phyloP scores from a whole-genome alignment of 2,113 vertebrate species.

The Turnix velox region DNA sequence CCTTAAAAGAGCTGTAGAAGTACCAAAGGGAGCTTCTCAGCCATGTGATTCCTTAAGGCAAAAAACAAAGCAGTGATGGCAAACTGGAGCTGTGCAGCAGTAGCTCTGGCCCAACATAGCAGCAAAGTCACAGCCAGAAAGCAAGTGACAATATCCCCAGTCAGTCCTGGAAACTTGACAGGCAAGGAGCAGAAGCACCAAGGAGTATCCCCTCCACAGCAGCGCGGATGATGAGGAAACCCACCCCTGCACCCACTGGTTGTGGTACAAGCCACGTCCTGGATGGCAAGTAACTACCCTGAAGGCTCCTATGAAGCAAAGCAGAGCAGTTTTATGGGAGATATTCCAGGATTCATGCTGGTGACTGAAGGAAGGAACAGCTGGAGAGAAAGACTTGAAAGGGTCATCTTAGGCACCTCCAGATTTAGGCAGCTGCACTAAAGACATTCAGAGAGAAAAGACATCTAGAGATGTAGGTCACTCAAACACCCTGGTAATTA shows the following conservation, averaged over 20 bases:
- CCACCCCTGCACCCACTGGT: accelerated
- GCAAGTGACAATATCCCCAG: neutral
- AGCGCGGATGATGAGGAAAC: accelerated
- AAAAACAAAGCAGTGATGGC: neutral
- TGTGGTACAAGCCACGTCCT: neutral
- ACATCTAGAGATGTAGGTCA: neutral
- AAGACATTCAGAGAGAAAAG: neutral
- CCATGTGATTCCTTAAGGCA: neutral
- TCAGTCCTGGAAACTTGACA: neutral
- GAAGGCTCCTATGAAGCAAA: neutral
- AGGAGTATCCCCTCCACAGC: neutral
- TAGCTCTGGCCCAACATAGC: neutral
- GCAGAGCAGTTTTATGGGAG: neutral
- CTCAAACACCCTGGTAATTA: neutral
- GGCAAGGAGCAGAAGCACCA: neutral
- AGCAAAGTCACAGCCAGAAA: neutral
- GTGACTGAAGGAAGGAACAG: neutral
- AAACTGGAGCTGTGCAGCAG: neutral
- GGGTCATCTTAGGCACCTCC: neutral
- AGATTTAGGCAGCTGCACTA: neutral
- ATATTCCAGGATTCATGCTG: neutral
- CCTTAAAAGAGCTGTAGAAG: neutral
- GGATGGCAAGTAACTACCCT: neutral
- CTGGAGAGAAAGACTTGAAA: neutral
- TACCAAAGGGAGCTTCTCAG: neutral